Percentiles rank a stretch among this genome's conserved stretches.
These are phyloP conservation scores for Choloepus hoffmanni DNA, from an alignment of 2,113 vertebrate genomes.

Conservation along the genomic window DNA sequence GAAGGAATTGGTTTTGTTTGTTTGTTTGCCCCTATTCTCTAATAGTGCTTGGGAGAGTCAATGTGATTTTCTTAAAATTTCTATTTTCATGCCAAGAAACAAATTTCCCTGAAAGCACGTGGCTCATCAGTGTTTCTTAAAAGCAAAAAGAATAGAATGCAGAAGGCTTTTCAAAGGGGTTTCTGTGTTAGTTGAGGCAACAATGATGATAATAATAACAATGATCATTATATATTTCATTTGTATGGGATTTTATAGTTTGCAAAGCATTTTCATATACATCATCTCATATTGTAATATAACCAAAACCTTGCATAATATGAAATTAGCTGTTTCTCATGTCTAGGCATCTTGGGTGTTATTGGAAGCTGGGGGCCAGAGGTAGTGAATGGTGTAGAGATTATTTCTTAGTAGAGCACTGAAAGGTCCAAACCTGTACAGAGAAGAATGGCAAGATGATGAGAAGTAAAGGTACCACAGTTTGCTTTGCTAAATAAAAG, in stretches of 20 bases:
- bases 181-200: conserved; percentile 42
- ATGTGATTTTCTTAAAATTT: conserved; percentile 34
- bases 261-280: conserved; percentile 52
- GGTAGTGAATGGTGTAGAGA: conserved; percentile 51
- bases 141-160: conserved; percentile 52
- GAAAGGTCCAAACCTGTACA: neutral
- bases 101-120: neutral
- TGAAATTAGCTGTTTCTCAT: conserved; percentile 61
- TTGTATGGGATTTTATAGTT: conserved; percentile 36
- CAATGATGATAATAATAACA: neutral
- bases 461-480: neutral
- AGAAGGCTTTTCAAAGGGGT: conserved; percentile 33
- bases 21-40: neutral
- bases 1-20: neutral
- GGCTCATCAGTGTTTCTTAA: neutral
- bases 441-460: neutral
- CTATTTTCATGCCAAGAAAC: conserved; percentile 48
- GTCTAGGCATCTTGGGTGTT: conserved; percentile 2
- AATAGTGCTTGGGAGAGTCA: conserved; percentile 7
- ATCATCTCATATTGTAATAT: conserved; percentile 54
- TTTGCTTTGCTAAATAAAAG: conserved; percentile 11
- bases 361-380: conserved; percentile 68
- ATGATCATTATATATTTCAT: conserved; percentile 42
- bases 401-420: conserved; percentile 45
- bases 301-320: conserved; percentile 7